Evolutionary conservation across 2,888 invertebrate species (phyloP), one percentile per base, ranked within the genome.

Genomic region (Lithophane ornitopus): DNA sequence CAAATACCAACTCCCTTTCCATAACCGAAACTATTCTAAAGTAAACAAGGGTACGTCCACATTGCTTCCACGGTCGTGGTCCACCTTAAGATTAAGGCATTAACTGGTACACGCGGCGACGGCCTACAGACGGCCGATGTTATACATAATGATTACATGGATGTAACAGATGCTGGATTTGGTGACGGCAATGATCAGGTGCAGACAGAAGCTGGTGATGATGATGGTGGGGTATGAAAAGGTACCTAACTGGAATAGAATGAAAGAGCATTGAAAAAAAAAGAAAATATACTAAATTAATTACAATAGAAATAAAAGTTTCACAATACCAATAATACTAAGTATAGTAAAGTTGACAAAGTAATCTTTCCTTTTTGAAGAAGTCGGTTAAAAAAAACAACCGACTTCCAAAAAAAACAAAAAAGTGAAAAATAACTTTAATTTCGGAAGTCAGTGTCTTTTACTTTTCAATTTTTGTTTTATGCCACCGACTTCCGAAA

Each of bases 11-110:
- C 2, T n/a, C 4, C 28, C 9, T 16, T 19, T 3, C n/a, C n/a
- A 41, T n/a, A 28, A 2, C 46, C 12, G 3, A 79, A 49, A 49
- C 19, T 34, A 34, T 3, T 22, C 3, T 46, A 2, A 56, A 63
- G 14, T 39, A 65, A 63, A 59, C 34, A 63, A 28, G 49, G 90
- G 82, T 89, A 76, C 86, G 88, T 95, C 94, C 93, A 90, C 80
- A 81, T 56, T 78, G 89, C 72, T 88, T 93, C 85, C 83, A 82
- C 91, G 85, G 87, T 91, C 69, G 63, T 28, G 85, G 94, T 93
- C 95, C 94, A 93, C 92, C 95, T 95, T 94, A 96, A 97, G 95
- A 96, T 96, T 95, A 95, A 95, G 95, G 95, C 94, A 95, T 96
- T 96, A 95, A 93, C 92, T 90, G 92, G 91, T 92, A 93, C 92